These are phyloP conservation scores for Rhombomys opimus DNA, from an alignment of 2,113 vertebrate genomes.

Conservation along the genomic window DNA sequence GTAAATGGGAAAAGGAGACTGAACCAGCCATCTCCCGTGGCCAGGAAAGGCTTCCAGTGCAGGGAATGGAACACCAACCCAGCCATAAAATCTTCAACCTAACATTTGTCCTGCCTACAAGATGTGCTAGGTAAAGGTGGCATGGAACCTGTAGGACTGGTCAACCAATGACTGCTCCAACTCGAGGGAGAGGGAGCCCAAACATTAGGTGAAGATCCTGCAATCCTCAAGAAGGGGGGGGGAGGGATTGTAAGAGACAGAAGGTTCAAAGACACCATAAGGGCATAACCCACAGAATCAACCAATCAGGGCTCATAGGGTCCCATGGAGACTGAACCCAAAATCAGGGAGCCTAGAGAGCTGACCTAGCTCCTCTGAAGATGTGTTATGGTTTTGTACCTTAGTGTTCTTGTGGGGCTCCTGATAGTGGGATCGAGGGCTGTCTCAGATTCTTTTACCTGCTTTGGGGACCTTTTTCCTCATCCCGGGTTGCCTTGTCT, in stretches of 20 bases:
- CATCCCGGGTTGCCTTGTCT: too few relatives aligned
- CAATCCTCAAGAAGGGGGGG: not conserved
- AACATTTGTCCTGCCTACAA: not conserved
- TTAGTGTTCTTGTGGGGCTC: not conserved
- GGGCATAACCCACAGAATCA: not conserved
- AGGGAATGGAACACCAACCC: not conserved
- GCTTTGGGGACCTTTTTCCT: not conserved
- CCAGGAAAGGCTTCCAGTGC: not conserved
- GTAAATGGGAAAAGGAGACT: not conserved
- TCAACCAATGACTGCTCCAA: not conserved
- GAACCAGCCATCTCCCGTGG: not conserved
- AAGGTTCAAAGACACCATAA: not conserved
- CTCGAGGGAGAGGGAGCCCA: not conserved
- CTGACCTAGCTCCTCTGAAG: not conserved
- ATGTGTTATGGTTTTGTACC: too few relatives aligned
- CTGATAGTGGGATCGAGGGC: not conserved
- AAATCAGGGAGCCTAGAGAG: not conserved
- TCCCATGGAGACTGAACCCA: not conserved
- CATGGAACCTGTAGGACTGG: not conserved
- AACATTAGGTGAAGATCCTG: not conserved
- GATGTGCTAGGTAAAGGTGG: not conserved
- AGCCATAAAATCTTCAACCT: not conserved
- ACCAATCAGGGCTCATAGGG: not conserved
- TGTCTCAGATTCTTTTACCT: not conserved
- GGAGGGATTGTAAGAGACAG: not conserved